These are phyloP conservation scores for Parnassius glacialis DNA, from an alignment of 2,888 invertebrate genomes.

Conservation along the genomic window DNA sequence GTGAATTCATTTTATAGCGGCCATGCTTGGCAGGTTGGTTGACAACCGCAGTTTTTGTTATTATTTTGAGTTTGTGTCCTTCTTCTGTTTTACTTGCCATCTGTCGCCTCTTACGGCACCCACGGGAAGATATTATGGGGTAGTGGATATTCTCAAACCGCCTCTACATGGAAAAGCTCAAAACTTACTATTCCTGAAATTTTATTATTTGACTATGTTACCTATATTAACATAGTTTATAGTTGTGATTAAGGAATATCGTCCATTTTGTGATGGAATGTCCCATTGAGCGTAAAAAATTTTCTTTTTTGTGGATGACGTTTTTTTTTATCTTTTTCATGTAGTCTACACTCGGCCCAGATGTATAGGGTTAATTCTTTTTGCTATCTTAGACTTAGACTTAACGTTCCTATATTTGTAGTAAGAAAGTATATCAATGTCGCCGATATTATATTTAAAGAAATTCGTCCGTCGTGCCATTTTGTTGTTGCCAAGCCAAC, in stretches of 20 bases:
- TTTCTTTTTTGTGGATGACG: conserved; percentile 33
- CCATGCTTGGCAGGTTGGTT: no score
- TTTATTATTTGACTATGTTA: background rate
- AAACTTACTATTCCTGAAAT: no score
- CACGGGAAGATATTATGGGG: no score
- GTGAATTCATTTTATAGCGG: no score
- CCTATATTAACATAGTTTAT: background rate
- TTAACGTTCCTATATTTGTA: conserved; percentile 67
- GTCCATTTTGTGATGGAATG: conserved; percentile 2
- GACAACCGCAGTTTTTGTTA: no score
- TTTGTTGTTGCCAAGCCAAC: conserved; percentile 22
- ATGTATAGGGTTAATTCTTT: conserved; percentile 21
- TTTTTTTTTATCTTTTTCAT: conserved; percentile 6
- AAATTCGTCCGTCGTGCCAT: conserved; percentile 22
- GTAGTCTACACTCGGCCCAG: conserved; percentile 5
- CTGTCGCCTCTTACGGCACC: no score
- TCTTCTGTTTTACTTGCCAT: no score
- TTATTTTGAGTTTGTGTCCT: no score
- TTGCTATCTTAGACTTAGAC: conserved; percentile 41
- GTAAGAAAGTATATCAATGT: conserved; percentile 39
- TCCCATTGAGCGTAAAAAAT: conserved; percentile 28
- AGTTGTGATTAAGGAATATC: background rate
- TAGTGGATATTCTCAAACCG: no score
- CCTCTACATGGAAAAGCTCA: no score
- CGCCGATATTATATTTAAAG: conserved; percentile 8